Evolutionary conservation across 2,113 vertebrate species (phyloP), one percentile per base, ranked within the genome.

Genomic region (Gopherus flavomarginatus): DNA sequence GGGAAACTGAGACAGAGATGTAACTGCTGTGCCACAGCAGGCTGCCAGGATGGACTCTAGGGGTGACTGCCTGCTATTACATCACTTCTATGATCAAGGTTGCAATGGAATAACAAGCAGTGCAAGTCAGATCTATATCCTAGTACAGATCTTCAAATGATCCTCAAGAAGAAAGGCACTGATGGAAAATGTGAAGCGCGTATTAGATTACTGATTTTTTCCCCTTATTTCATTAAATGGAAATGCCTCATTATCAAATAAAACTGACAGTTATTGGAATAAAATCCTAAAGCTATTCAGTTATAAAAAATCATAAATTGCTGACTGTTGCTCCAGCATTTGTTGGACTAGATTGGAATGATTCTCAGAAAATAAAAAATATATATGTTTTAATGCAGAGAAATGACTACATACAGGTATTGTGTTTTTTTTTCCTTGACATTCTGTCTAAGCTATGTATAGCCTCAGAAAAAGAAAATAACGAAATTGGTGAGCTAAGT

Each of bases 401-500:
- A 96, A 97, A 97, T 97, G 93, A 93, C 96, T 96, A 97, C 65
- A 93, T 52, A 69, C 8, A 94, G 89, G 95, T 94, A 93, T 54
- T 54, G 53, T 2, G 7, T 53, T 44, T 44, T 44, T 92, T 94
- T 97, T 96, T 95, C 89, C 92, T 97, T 97, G 79, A 49, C 83
- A 44, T 92, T 81, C 93, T 96, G 94, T 50, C 80, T 94, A 89
- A 97, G 81, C 44, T 98, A 79, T 94, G 95, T 94, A 77, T 94
- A 97, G 96, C 96, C 97, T 93, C 75, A 87, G 96, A 96, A 93
- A 94, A 90, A 81, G 17, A 95, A 97, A 98, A 96, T 96, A 97
- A 97, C 96, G 86, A 96, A 91, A 96, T 96, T 97, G 79, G 84
- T 97, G 83, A 96, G 85, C 2, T 69, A 94, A 96, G 90, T 92